Evolutionary conservation across 2,113 vertebrate genomes (phyloP), one percentile per base, ranked within the genome.

Genomic region (Atractosteus spatula): DNA sequence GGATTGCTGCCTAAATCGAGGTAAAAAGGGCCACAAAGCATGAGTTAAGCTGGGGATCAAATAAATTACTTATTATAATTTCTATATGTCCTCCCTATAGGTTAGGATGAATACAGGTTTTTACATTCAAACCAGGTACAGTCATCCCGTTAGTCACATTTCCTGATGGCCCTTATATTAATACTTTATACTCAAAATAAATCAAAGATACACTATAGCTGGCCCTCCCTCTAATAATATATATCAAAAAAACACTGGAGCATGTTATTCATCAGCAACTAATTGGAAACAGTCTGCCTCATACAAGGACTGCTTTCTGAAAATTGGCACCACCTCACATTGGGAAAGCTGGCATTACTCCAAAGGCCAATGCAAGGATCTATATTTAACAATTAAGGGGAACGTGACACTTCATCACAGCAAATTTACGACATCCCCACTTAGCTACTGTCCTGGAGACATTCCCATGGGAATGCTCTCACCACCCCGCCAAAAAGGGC

Each of bases 361-460:
- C 69, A 71, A 56, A 67, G 29, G 71, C 62, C 51, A 64, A 70
- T 69, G 29, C 66, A 43, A 71, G 41, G 51, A 66, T 68, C 77
- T 77, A 81, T 73, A 77, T 80, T 80, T 78, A 74, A 67, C 63
- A 54, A 67, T 8, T 66, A 61, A 74, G 42, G 42, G 55, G 75
- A 45, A 41, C 12, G 13, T 16, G 14, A 16, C 17, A 16, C 14
- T 14, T 47, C 51, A 70, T 78, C 61, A 63, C 8, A 7, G 62
- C 70, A 77, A 70, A 76, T 57, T 73, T 74, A 68, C 70, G 71
- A 71, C 70, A 66, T 61, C 45, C 29, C 66, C 45, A 64, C 68
- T 66, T 66, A 74, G 71, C 63, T 72, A 59, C 47, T 63, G 62
- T 44, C 10, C 62, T 74, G 59, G 62, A 71, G 8, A 70, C 17